Evolutionary conservation across 2,797 vertebrate species (phyloP).

Genomic region (Macroramphosus scolopax): DNA sequence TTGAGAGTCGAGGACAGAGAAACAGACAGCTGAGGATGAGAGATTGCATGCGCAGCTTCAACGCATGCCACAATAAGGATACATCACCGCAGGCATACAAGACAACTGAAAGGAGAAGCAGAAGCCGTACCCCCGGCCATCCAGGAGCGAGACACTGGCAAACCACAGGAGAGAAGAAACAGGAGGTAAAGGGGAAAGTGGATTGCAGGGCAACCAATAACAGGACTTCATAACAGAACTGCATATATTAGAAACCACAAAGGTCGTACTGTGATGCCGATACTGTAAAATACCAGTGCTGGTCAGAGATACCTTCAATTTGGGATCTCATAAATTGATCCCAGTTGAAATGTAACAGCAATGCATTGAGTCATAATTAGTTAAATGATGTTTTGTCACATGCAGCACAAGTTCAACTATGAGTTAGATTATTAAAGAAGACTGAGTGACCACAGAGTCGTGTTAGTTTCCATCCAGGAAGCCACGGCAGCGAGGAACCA

Average conservation of each 20-base stretch:
- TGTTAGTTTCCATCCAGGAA: slow-evolving; percentile 30
- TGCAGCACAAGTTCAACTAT: slow-evolving; percentile 8
- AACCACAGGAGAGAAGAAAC: slow-evolving; percentile 68
- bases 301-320: background rate
- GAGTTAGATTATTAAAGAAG: background rate
- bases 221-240: slow-evolving; percentile 26
- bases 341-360: too few relatives aligned
- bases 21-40: slow-evolving; percentile 63
- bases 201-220: slow-evolving; percentile 35
- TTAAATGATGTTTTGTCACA: too few relatives aligned
- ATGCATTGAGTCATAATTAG: slow-evolving; percentile 8
- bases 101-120: slow-evolving; percentile 74
- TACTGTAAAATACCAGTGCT: background rate
- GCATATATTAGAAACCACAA: too few relatives aligned
- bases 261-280: too few relatives aligned
- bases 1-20: slow-evolving; percentile 56
- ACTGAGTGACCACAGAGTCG: slow-evolving; percentile 6
- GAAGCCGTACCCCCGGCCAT: slow-evolving; percentile 92
- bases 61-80: slow-evolving; percentile 58
- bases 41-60: slow-evolving; percentile 60
- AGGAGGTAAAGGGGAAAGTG: slow-evolving; percentile 54
- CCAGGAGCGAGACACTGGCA: slow-evolving; percentile 82
- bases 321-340: background rate
- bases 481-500: slow-evolving; percentile 10
- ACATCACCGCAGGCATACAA: slow-evolving; percentile 38